Base-by-base conservation (phyloP, 2,888 invertebrate genomes). In the Phalera bucephala region DNA sequence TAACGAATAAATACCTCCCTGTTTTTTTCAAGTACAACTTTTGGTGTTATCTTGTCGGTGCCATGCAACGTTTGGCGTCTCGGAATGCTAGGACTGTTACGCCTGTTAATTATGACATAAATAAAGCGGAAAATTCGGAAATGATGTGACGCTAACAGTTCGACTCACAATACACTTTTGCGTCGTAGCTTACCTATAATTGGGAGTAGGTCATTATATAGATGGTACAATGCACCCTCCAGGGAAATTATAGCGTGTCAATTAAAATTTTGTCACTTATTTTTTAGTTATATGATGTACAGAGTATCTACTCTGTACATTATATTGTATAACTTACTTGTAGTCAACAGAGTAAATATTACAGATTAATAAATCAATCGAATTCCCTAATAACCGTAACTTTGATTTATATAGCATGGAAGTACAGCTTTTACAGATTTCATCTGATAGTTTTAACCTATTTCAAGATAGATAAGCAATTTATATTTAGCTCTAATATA, bases 21-120 rank as follows among this genome's bases (percentile, higher is more conserved):
- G n/a, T n/a, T n/a, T n/a, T n/a, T n/a, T n/a, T n/a, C n/a, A n/a
- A n/a, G n/a, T 17, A 42, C 37, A 41, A 50, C 30, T 43, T 30
- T 5, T 30, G 33, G 12, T 21, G 35, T 23, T 32, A 39, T 40
- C 12, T 36, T 34, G 28, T 29, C 6, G 19, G 3, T 8, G 6
- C 10, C 26, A 2, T 10, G 11, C n/a, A 20, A 42, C 45, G 37
- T 42, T 45, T 13, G 11, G n/a, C 10, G 23, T 9, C 21, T 20
- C 6, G 5, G 15, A 25, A 31, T 31, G 23, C 30, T 37, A 17
- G 21, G 36, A 19, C 20, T 31, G 14, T 33, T 40, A 11, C 14
- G 14, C 15, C 32, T 15, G 19, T 40, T 36, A 25, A 45, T 39
- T 40, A 34, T 31, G 26, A 32, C 17, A 38, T 35, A 36, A 34